Base-by-base conservation (phyloP, 2,888 invertebrate genomes). In the Zelleria hepariella region DNA sequence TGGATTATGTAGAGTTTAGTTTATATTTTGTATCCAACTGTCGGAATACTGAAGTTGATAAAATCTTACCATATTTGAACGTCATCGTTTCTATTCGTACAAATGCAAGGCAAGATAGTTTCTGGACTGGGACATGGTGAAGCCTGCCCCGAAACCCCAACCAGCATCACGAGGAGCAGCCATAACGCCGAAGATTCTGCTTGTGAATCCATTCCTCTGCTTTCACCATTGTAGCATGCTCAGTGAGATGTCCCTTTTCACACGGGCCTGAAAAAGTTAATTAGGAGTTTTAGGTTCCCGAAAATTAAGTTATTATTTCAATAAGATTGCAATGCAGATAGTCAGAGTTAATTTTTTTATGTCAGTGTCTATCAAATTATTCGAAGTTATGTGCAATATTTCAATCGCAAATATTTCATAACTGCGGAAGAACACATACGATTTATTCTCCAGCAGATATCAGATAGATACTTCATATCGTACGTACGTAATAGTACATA, bases 71-170 rank as follows among this genome's bases (percentile, higher is more conserved):
- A 96, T 87, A 96, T 94, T 90, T 96, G 96, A 67, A 94, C 90
- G 71, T 96, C 95, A 72, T 94, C 93, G 69, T 92, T 92, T 55
- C 94, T 91, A 64, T 93, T 90, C 26, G 95, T 92, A 78, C 96
- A 96, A 68, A 95, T 91, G 76, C 96, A 96, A 24, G 96, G 96
- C 60, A 94, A 80, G 68, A 96, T 95, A 55, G 91, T 89, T 70
- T 95, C 94, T 62, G 94, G 93, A 25, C 92, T 88, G 25, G 96
- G 96, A 77, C 96, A 96, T 73, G 85, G 76, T 64, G 75, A 63
- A 48, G 67, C 64, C 63, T 80, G 77, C 62, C 76, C 77, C 26
- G 66, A 68, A 24, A 66, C 69, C 56, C 61, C 65, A 55, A 68
- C 62, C 61, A 74, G 60, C 67, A 74, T 67, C 58, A 75, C 63